Percentiles rank a stretch among this genome's conserved stretches.
Evolutionary conservation across 2,113 vertebrate genomes (phyloP).

Genomic region (Struthidea cinerea): DNA sequence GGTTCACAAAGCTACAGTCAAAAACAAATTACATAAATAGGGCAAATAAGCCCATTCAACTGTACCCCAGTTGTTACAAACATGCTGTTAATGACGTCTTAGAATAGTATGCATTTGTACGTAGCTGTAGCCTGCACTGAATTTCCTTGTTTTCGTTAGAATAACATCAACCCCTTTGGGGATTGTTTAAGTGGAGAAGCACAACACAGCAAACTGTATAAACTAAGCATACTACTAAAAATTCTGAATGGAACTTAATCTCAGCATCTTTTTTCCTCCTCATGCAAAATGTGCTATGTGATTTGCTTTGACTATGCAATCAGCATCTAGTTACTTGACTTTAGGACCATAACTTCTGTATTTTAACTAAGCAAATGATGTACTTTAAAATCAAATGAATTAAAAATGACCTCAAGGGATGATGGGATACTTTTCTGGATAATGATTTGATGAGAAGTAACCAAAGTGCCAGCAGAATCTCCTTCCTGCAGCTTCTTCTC

Average conservation of each 20-base stretch:
- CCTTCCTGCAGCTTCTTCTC: conserved; percentile 70
- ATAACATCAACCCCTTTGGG: not conserved
- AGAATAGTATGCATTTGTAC: not conserved
- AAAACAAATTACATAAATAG: not conserved
- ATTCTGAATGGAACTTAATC: not conserved
- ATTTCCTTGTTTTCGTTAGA: not conserved
- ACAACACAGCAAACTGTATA: not conserved
- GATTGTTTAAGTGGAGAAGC: not conserved
- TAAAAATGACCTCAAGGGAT: conserved; percentile 72
- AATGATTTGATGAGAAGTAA: conserved; percentile 75
- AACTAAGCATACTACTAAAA: not conserved
- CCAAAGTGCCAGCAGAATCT: conserved; percentile 64
- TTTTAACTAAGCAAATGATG: not conserved
- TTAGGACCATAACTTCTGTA: not conserved
- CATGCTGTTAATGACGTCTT: not conserved
- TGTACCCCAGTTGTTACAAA: not conserved
- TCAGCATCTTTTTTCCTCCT: not conserved
- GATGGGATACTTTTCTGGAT: conserved; percentile 76
- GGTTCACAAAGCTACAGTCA: not conserved
- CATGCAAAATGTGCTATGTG: not conserved
- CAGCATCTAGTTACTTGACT: not conserved
- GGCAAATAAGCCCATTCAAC: not conserved
- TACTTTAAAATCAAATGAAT: conserved; percentile 47
- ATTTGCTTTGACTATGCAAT: not conserved
- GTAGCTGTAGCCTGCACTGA: not conserved